Base-by-base conservation (phyloP, 2,888 invertebrate genomes). In the Cephus nigrinus region DNA sequence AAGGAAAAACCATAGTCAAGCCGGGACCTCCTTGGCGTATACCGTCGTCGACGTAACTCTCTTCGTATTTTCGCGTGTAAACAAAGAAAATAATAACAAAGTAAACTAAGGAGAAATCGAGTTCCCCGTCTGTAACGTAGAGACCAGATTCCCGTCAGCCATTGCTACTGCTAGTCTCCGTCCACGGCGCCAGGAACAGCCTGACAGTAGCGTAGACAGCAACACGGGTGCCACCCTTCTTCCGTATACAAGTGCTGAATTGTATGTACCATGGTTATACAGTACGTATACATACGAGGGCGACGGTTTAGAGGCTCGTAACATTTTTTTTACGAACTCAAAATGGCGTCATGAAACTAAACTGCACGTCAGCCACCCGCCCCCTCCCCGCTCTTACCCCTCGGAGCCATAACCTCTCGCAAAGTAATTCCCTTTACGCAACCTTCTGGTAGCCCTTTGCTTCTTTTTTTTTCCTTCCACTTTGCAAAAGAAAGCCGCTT, bases 311-410 rank as follows among this genome's bases (percentile, higher is more conserved):
- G 30, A 74, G 31, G 74, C 36, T 75, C 78, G 75, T 78, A 76
- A 78, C 32, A 73, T 72, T 76, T 78, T 74, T 55, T 78, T 78
- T 78, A 78, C 73, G 78, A 76, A 78, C 78, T 73, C 78, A 75
- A 76, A 78, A 78, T 75, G 78, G 78, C 76, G 71, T 34, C 78
- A 73, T 78, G 72, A 78, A 78, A 78, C 75, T 76, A 36, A 78
- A 76, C 76, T 78, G 75, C 75, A 72, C 72, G 78, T 55, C 75
- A 33, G 68, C 75, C 23, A 15, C 15, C 40, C 15, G 4, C 15
- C 0, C 15, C 23, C 23, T 15, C 23, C 15, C 15, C 4, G 5
- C 40, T 15, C 40, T 40, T 40, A 12, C 4, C 12, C 15, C 4
- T 5, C 40, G 15, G 40, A 15, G 23, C 34, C 73, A 15, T 34